Base-by-base conservation (phyloP, 2,888 invertebrate genomes). In the Drosophila kambysellisi region DNA sequence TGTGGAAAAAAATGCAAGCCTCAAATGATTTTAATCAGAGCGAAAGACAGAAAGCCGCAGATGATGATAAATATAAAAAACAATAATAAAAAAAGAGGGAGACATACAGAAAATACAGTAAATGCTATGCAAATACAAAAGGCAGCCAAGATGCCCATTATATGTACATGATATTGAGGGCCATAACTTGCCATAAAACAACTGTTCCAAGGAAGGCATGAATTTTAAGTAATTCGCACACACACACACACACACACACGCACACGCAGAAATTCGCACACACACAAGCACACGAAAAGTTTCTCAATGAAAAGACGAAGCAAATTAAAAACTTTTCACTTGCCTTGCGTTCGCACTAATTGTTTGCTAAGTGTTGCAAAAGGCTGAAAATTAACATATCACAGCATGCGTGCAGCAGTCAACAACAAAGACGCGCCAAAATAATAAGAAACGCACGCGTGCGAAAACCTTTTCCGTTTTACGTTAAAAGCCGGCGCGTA, bases 301-400 rank as follows among this genome's bases (percentile, higher is more conserved):
- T 88, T 81, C 71, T 70, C 82, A 86, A 88, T 86, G 89, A 83
- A 88, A 79, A 87, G 77, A 82, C 76, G 82, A 69, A 84, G 70
- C 84, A 83, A 89, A 87, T 89, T 89, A 87, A 87, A 83, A 87
- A 86, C 70, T 89, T 88, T 88, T 88, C 74, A 82, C 87, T 83
- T 86, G 88, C 87, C 81, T 81, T 66, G 43, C 51, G 48, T 58
- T 39, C 68, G 63, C 83, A 74, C 82, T 85, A 88, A 86, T 85
- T 88, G 83, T 81, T 85, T 82, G 67, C 72, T 76, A 85, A 88
- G 81, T 86, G 81, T 81, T 77, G 83, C 80, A 79, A 75, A 72
- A 70, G 68, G 79, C 77, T 66, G 70, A 72, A 71, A 86, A 85
- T 88, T 86, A 85, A 86, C 88, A 88, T 85, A 85, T 85, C 83